Conservation (phyloP, 1,140 invertebrate genomes). For the Zophobas morio region DNA sequence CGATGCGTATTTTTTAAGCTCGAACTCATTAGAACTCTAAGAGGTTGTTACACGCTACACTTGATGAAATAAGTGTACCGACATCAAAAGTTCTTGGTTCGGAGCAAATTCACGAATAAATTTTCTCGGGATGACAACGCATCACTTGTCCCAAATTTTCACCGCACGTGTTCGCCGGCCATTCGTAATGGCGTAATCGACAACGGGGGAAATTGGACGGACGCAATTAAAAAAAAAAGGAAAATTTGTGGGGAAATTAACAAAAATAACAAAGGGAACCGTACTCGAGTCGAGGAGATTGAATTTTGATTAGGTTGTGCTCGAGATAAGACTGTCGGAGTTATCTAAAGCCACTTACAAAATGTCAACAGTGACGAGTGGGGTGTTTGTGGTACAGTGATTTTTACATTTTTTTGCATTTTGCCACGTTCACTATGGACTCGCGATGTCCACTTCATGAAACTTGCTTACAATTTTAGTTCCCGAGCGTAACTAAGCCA, state of each 20-base stretch:
- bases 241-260: conserved; percentile 7
- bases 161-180: not conserved
- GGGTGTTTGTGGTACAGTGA: too few relatives aligned
- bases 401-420: too few relatives aligned
- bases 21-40: conserved; percentile 13
- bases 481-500: too few relatives aligned
- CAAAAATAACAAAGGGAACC: too few relatives aligned
- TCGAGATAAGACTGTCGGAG: too few relatives aligned
- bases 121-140: not conserved
- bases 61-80: conserved; percentile 13
- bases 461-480: too few relatives aligned
- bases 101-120: conserved; percentile 26
- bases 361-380: too few relatives aligned
- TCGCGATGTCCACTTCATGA: too few relatives aligned
- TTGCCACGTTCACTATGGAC: too few relatives aligned
- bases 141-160: conserved; percentile 14
- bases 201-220: not conserved
- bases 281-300: too few relatives aligned
- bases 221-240: conserved; percentile 20
- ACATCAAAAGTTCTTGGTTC: conserved; percentile 18
- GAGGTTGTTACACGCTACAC: conserved; percentile 9
- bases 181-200: not conserved
- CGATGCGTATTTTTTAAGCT: conserved; percentile 13
- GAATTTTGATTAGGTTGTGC: too few relatives aligned
- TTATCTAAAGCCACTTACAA: too few relatives aligned